Conservation (phyloP, 1,140 invertebrate species). For the Saxidomus purpurata region DNA sequence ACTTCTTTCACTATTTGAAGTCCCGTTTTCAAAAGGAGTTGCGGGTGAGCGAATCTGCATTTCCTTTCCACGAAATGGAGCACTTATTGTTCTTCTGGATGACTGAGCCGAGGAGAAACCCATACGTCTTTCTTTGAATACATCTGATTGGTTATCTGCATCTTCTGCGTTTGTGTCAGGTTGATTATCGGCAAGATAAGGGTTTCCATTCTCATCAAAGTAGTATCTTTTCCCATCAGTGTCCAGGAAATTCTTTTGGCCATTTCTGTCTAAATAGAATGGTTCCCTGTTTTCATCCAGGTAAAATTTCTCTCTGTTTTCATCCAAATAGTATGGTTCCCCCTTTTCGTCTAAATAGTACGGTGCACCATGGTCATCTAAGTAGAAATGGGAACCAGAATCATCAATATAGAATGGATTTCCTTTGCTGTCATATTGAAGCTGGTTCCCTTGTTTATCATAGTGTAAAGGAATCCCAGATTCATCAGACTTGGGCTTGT, state of each 20-base stretch:
- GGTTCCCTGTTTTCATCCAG: conserved; percentile 48
- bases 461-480: background rate
- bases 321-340: conserved; percentile 32
- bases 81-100: background rate
- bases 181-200: background rate
- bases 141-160: background rate
- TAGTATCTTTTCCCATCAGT: conserved; percentile 3
- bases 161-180: background rate
- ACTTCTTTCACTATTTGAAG: background rate
- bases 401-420: conserved; percentile 26
- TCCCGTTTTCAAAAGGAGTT: background rate
- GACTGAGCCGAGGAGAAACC: background rate
- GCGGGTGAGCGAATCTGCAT: background rate
- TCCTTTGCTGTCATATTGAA: conserved; percentile 39
- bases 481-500: background rate
- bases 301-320: conserved; percentile 2
- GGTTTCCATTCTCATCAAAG: conserved; percentile 41
- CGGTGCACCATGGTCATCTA: background rate
- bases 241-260: background rate
- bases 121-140: background rate
- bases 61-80: background rate
- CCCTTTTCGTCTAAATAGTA: background rate
- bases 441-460: background rate
- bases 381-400: background rate
- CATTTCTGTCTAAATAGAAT: conserved; percentile 30